phyloP scores from a whole-genome alignment of 30 jellyfish, hydroid and myxozoan genomes.

The Nemopilema nomurai region DNA sequence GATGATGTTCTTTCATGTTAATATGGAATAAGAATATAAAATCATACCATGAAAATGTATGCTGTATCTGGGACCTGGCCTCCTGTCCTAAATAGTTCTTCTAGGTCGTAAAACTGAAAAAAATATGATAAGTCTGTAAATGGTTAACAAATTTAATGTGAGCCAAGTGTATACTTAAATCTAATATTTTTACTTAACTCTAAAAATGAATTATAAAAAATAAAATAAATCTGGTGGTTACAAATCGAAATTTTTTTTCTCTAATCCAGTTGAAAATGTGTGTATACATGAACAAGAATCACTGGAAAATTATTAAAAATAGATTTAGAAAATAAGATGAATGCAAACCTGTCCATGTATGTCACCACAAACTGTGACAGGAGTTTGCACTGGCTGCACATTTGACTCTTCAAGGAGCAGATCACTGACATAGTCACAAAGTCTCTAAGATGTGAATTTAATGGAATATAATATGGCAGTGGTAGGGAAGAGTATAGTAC shows the following conservation, averaged over 20 bases:
- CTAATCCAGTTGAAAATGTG: too few species aligned
- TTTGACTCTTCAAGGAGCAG: conserved; percentile 97
- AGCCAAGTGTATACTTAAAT: too few species aligned
- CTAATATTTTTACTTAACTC: too few species aligned
- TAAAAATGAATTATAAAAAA: too few species aligned
- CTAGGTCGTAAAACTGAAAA: conserved; percentile 94
- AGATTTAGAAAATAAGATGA: too few species aligned
- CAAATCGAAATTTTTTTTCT: too few species aligned
- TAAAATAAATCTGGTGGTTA: too few species aligned
- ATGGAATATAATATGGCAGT: neutral
- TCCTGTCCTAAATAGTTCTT: conserved; percentile 94
- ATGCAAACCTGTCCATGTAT: conserved; percentile 97
- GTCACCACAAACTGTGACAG: conserved; percentile 99
- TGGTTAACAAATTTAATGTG: neutral
- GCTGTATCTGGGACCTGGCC: conserved; percentile 99
- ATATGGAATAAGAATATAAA: too few species aligned
- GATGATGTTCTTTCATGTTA: too few species aligned
- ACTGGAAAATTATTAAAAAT: too few species aligned
- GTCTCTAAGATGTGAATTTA: conserved; percentile 46
- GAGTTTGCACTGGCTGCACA: conserved; percentile 98
- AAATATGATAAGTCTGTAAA: neutral
- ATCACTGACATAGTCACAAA: conserved; percentile 97
- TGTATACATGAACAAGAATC: too few species aligned
- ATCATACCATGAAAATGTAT: conserved; percentile 84
- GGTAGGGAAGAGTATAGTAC: neutral